Base-by-base conservation (phyloP, 2,113 vertebrate genomes). In the Brachionichthys hirsutus region DNA sequence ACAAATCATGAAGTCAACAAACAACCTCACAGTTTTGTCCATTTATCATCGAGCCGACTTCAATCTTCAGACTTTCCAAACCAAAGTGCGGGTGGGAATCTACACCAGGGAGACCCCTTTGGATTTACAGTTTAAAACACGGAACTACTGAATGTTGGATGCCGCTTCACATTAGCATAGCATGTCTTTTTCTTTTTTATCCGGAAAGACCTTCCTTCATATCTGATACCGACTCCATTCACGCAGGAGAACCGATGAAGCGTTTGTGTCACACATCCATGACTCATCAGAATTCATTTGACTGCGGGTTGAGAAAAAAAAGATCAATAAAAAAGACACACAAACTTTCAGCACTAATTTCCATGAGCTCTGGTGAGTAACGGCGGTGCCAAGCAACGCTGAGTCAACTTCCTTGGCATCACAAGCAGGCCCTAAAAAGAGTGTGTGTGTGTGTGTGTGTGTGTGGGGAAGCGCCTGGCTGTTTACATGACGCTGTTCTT, bases 351-450 rank as follows among this genome's bases (percentile, higher is more conserved):
- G 53, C 65, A 56, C 68, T 60, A 34, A 34, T 78, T 82, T 80
- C 77, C 61, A 54, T 45, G 47, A 52, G 70, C 34, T 50, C 65
- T 74, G 54, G 73, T 79, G 77, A 83, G 70, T 71, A 63, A 75
- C 22, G 4, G 35, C 2, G 20, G 61, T 71, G 76, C 81, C 75
- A 72, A 78, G 73, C 47, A 63, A 48, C 15, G 12, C 69, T 81
- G 72, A 87, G 75, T 87, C 82, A 83, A 68, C 70, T 56, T 73
- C 72, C 77, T 44, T 65, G 80, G 68, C 70, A 75, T 49, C 35
- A 2, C 9, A 9, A 3, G n/a, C 22, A 12, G 35, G 11, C 44
- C 64, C 47, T 34, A 15, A 54, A 66, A 60, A 16, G 57, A 14
- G 53, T 57, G 78, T 9, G 20, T 53, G 63, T 59, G 74, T 56